Percentiles rank a stretch among this genome's conserved stretches.
phyloP scores from a whole-genome alignment of 1,140 invertebrate species.

The Aplysia californica region DNA sequence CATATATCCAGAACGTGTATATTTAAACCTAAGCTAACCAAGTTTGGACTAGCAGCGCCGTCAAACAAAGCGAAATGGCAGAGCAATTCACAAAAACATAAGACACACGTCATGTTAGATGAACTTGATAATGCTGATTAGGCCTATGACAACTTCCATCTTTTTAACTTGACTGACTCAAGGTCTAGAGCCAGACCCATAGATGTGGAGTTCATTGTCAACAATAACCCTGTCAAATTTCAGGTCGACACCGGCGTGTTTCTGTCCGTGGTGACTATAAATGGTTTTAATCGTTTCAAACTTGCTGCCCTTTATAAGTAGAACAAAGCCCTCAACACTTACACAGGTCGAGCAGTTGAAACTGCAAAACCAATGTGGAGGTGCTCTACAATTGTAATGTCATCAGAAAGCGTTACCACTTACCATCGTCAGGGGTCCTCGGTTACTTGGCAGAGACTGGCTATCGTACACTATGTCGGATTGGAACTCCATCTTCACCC shows the following conservation, averaged over 20 bases:
- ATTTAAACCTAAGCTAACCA: too few relatives aligned
- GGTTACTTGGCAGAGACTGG: neutral
- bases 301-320: neutral
- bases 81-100: too few relatives aligned
- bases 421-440: neutral
- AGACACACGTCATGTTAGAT: too few relatives aligned
- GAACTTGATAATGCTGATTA: too few relatives aligned
- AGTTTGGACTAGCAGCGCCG: too few relatives aligned
- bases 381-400: neutral
- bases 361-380: neutral
- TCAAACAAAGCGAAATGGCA: too few relatives aligned
- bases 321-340: neutral
- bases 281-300: neutral
- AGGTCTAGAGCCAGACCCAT: too few relatives aligned
- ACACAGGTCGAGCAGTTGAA: neutral
- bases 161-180: too few relatives aligned
- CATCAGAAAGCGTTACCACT: neutral
- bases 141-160: too few relatives aligned
- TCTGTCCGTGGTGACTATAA: neutral
- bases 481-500: neutral
- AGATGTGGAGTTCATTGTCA: neutral
- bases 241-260: neutral
- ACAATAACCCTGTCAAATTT: neutral
- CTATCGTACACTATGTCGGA: neutral
- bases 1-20: too few relatives aligned